Evolutionary conservation across 2,888 invertebrate genomes (phyloP).

Genomic region (Synergus japonicus): DNA sequence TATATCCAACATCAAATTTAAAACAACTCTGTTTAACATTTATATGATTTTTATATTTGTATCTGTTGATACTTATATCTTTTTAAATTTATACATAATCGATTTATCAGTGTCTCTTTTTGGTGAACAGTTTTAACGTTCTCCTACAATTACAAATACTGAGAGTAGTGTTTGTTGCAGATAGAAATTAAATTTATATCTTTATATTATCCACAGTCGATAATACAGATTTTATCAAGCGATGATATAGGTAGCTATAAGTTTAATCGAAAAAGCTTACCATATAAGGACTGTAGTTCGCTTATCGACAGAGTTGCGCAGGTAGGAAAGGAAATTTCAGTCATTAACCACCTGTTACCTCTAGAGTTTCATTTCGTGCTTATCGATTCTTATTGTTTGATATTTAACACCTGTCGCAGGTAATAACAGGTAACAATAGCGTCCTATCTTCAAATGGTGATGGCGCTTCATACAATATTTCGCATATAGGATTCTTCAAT

Average conservation of each 20-base stretch:
- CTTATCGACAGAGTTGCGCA: conserved; percentile 23
- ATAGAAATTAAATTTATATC: not conserved
- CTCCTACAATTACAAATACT: too few relatives aligned
- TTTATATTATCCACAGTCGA: not conserved
- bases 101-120: too few relatives aligned
- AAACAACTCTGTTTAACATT: too few relatives aligned
- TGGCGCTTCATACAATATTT: not conserved
- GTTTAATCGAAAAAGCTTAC: conserved; percentile 1
- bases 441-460: not conserved
- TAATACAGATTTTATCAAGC: not conserved
- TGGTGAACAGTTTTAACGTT: too few relatives aligned
- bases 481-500: too few relatives aligned
- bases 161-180: not conserved
- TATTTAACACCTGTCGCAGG: conserved; percentile 25
- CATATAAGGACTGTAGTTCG: conserved; percentile 18
- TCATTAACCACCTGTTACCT: conserved; percentile 27
- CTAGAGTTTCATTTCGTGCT: not conserved
- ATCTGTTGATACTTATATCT: too few relatives aligned
- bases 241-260: not conserved
- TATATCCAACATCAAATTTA: too few relatives aligned
- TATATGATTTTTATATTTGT: too few relatives aligned
- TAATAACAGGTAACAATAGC: not conserved
- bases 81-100: too few relatives aligned
- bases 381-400: not conserved
- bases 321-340: conserved; percentile 3